A percentile compares a stretch with the other conserved stretches of the same genome.
phyloP scores from a whole-genome alignment of 2,797 vertebrate species.

The Pseudocheirus occidentalis region DNA sequence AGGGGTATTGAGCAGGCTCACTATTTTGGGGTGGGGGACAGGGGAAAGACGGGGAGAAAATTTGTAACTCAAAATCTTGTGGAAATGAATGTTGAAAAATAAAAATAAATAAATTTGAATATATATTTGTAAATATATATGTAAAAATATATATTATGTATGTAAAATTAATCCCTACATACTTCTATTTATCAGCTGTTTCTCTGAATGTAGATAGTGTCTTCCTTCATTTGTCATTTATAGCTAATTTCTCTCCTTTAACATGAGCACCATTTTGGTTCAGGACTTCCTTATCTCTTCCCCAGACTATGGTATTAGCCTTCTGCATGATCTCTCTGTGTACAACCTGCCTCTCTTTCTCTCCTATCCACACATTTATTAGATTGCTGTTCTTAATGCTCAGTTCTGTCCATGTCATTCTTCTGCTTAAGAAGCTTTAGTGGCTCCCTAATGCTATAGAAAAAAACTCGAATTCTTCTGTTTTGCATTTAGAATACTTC shows the following conservation, averaged over 20 bases:
- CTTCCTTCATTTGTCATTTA: no score
- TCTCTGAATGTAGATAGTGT: no score
- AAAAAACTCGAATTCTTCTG: not conserved
- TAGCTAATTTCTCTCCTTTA: not conserved
- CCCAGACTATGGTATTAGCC: not conserved
- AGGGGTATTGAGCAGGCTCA: no score
- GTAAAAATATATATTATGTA: no score
- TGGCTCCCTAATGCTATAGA: not conserved
- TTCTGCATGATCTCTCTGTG: not conserved
- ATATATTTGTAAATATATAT: not conserved
- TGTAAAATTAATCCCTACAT: no score
- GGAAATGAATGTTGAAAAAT: no score
- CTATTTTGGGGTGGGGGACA: no score
- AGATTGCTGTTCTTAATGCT: not conserved
- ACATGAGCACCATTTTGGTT: not conserved
- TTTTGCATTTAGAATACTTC: not conserved
- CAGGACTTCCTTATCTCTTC: not conserved
- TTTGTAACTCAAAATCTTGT: no score
- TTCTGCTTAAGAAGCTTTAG: not conserved
- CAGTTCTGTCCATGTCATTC: not conserved
- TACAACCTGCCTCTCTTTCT: not conserved
- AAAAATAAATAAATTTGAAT: not conserved
- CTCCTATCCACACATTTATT: not conserved
- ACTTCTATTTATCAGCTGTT: no score
- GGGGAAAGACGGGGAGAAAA: no score